Base-by-base conservation (phyloP, 35 echinoderm and acorn worm genomes). In the Eucidaris tribuloides region DNA sequence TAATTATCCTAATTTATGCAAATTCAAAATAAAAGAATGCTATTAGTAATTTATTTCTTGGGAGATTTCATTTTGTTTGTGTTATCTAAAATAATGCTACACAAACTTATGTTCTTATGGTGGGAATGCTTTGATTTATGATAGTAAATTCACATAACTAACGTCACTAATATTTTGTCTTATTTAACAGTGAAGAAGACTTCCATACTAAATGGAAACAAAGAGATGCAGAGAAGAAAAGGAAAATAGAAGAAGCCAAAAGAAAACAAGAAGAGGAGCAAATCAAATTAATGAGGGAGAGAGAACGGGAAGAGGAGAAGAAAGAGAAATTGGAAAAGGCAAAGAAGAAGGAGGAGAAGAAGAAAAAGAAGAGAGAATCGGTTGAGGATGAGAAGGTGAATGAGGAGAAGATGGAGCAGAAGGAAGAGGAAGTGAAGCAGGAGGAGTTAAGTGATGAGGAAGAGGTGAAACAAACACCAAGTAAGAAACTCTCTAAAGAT, bases 291-390 rank as follows among this genome's bases (percentile, higher is more conserved):
- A 96, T 91, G 88, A 90, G 93, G 52, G 83, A 87, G 46, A 78
- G 81, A 46, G 93, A 96, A 60, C 81, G 80, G 30, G 37, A 62
- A 34, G 88, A 96, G 14, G 93, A 91, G 42, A 68, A 86, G 79
- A 89, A 87, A 74, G 87, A 96, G 42, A 90, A 90, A 62, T 40
- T 82, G 28, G 92, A 96, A 44, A 96, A 96, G 46, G 78, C 78
- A 22, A 85, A 96, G 62, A 90, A 87, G 46, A 90, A 90, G 56
- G 78, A 96, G 45, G 83, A 87, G 33, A 89, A 96, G 62, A 85
- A 65, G 36, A 88, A 81, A 42, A 33, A 80, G 65, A 89, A 63
- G 45, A 89, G 54, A 15, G 78, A 81, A 18, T 65, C 38, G 40
- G 46, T 41, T 76, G 70, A 83, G 65, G 61, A 78, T 59, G 50